Evolutionary conservation across 2,113 vertebrate species (phyloP).

Genomic region (Stegastes partitus): DNA sequence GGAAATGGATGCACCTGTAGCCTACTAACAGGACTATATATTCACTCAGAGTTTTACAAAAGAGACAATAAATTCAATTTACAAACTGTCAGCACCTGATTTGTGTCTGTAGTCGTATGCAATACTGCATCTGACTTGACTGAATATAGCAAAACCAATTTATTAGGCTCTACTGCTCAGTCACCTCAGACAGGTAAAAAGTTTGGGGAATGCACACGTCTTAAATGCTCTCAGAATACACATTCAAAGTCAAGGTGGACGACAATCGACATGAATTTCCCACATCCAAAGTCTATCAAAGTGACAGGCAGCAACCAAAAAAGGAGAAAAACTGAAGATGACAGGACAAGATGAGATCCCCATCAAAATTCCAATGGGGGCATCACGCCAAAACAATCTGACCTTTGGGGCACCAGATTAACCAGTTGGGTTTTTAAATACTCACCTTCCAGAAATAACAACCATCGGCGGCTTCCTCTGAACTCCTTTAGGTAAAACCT

Average conservation of each 20-base stretch:
- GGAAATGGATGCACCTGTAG: slow-evolving; percentile 64
- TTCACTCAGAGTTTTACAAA: not conserved
- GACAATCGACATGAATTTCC: not conserved
- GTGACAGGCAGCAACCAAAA: slow-evolving; percentile 47
- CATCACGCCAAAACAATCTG: slow-evolving; percentile 67
- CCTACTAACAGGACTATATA: not conserved
- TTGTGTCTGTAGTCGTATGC: not conserved
- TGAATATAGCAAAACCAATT: not conserved
- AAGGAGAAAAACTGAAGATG: slow-evolving; percentile 58
- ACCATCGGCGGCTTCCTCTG: slow-evolving; percentile 85
- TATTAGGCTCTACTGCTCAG: not conserved
- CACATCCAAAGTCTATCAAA: slow-evolving; percentile 10
- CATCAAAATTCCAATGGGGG: slow-evolving; percentile 69
- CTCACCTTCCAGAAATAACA: slow-evolving; percentile 87
- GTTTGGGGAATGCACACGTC: not conserved
- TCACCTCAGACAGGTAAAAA: slow-evolving; percentile 1
- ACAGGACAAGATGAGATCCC: slow-evolving; percentile 62
- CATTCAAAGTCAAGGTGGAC: not conserved
- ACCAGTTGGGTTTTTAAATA: slow-evolving; percentile 77
- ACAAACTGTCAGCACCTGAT: not conserved
- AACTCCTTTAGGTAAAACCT: slow-evolving; percentile 86
- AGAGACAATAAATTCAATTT: slow-evolving; percentile 8
- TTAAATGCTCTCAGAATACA: not conserved
- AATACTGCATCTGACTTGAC: not conserved
- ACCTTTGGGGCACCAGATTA: slow-evolving; percentile 78